Percentiles rank a stretch among this genome's conserved stretches.
These are phyloP conservation scores for Magallana ariakensis DNA, from an alignment of 1,140 invertebrate species.

Conservation along the genomic window DNA sequence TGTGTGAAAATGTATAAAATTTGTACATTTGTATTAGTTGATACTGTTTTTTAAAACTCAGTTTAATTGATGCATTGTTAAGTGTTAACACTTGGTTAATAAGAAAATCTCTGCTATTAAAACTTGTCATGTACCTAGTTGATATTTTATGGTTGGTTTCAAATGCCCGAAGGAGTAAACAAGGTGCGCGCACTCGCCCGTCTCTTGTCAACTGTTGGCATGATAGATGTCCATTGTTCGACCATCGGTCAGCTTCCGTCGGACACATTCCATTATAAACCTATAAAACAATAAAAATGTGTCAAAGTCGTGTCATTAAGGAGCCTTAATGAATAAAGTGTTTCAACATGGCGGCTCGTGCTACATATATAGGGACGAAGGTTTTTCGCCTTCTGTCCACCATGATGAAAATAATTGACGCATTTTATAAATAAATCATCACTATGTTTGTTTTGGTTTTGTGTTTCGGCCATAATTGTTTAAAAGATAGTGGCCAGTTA, in stretches of 20 bases:
- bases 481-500: too few relatives aligned
- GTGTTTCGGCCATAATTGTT: too few relatives aligned
- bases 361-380: not conserved
- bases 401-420: not conserved
- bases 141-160: slow-evolving; percentile 16
- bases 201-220: slow-evolving; percentile 19
- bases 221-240: slow-evolving; percentile 20
- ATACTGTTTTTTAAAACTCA: too few relatives aligned
- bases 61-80: too few relatives aligned
- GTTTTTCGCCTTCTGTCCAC: not conserved
- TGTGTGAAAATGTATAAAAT: too few relatives aligned
- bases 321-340: slow-evolving; percentile 32
- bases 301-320: slow-evolving; percentile 31
- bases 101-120: too few relatives aligned
- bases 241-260: not conserved
- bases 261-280: slow-evolving; percentile 43
- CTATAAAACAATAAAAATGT: slow-evolving; percentile 47
- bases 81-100: too few relatives aligned
- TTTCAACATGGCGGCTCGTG: not conserved
- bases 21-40: too few relatives aligned
- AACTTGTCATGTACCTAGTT: slow-evolving; percentile 25
- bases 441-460: not conserved
- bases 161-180: slow-evolving; percentile 10
- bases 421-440: not conserved
- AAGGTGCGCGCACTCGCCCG: slow-evolving; percentile 10